Base-by-base conservation (phyloP, 2,113 vertebrate species). In the Centrocercus urophasianus region DNA sequence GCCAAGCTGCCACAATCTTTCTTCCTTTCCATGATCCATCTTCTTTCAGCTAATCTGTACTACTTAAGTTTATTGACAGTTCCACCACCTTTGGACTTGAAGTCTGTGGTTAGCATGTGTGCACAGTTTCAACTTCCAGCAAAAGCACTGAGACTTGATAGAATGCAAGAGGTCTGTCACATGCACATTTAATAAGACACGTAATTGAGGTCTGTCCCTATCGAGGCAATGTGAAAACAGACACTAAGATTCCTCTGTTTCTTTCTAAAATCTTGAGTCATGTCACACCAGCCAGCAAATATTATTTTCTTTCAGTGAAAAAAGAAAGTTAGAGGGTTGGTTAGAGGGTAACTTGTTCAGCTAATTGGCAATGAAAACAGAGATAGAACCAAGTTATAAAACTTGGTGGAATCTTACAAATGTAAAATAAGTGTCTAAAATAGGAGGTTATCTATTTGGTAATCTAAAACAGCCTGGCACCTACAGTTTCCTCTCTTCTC, bases 1-100 rank as follows among this genome's bases (percentile, higher is more conserved):
- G 91, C 95, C 96, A 97, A 95, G 83, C 85, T 90, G 88, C 76
- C 80, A 65, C 73, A 90, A 63, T 4, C 64, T 77, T 36, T 75
- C 36, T 80, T 27, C 65, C 36, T 96, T 95, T 95, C 93, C 86
- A 73, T 48, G 36, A 88, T 86, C 93, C 70, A 34, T 84, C 85
- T 83, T 86, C 65, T 91, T 61, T 93, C 90, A 88, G 79, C 43
- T 95, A 52, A 93, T 83, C 70, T 72, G 45, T 73, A 36, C 19
- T 64, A 24, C 87, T 72, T 40, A 32, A 32, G 50, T 66, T 61
- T 59, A 82, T 75, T 93, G 83, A 89, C 90, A 94, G 83, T 54
- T 75, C 90, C 6, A 1, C 40, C 89, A 65, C 67, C 82, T 91
- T 93, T 81, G 76, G 65, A 50, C 85, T 32, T 8, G 0, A 14